These are phyloP conservation scores for Denticeps clupeoides DNA, from an alignment of 2,797 vertebrate species.

Conservation along the genomic window DNA sequence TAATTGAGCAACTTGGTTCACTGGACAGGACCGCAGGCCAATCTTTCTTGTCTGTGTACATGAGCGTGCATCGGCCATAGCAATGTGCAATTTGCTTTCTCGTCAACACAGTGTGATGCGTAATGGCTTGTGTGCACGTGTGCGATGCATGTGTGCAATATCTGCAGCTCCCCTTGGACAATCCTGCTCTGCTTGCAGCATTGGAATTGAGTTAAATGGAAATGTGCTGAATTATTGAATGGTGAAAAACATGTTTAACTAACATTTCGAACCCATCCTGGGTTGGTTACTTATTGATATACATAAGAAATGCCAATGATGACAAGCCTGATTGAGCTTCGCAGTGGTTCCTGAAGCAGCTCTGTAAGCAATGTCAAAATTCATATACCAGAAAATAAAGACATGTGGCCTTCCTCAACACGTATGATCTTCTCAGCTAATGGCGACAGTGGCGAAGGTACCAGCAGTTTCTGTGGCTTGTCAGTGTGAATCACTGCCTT, in stretches of 20 bases:
- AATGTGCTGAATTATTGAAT: conserved; percentile 44
- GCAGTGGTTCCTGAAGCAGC: conserved; percentile 13
- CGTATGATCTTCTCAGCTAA: no score
- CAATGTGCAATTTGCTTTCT: no score
- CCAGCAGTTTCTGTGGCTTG: conserved; percentile 5
- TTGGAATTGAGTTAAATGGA: conserved; percentile 1
- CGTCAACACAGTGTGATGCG: no score
- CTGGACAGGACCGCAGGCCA: no score
- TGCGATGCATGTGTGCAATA: not conserved
- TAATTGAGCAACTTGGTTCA: no score
- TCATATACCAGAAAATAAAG: no score
- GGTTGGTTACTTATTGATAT: conserved; percentile 43
- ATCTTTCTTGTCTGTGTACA: no score
- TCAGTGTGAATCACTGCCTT: no score
- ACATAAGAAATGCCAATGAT: conserved; percentile 40
- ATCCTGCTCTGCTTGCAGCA: conserved; percentile 7
- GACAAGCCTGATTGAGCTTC: no score
- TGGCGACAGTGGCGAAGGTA: not conserved
- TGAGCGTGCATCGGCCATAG: conserved; percentile 1
- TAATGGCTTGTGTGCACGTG: no score
- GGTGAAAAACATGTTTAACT: conserved; percentile 15
- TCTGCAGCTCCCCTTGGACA: not conserved
- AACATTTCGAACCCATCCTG: conserved; percentile 16
- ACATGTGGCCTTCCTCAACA: no score
- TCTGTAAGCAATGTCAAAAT: no score